phyloP scores from a whole-genome alignment of 2,797 vertebrate species.

The Sylvia borin region DNA sequence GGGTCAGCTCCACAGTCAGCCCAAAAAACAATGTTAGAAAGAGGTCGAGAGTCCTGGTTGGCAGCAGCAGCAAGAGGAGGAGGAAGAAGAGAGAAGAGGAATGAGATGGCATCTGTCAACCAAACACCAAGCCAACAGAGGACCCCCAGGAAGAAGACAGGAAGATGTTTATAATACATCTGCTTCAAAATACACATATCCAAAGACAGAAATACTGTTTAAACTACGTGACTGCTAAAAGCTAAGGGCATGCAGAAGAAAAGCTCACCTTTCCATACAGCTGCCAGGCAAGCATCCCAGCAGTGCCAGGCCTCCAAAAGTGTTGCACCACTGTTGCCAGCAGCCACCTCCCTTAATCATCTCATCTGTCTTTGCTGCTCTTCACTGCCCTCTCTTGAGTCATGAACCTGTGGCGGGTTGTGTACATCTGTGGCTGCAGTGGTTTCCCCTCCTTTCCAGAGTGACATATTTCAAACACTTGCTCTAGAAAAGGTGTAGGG shows the following conservation, averaged over 20 bases:
- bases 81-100: background rate
- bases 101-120: background rate
- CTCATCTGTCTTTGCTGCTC: background rate
- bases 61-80: background rate
- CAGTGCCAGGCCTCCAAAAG: background rate
- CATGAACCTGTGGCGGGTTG: background rate
- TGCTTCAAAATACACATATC: background rate
- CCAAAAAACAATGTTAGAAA: background rate
- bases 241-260: background rate
- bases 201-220: background rate
- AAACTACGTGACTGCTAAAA: background rate
- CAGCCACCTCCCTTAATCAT: background rate
- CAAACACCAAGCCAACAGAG: background rate
- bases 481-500: background rate
- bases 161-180: background rate
- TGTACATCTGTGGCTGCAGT: background rate
- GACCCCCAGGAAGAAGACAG: background rate
- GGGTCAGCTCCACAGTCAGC: background rate
- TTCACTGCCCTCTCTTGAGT: slow-evolving; percentile 1
- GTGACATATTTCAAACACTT: background rate
- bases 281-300: background rate
- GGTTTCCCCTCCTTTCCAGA: slow-evolving; percentile 26
- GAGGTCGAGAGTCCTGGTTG: background rate
- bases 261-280: background rate
- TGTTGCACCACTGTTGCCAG: background rate